Conservation (phyloP, 2,113 vertebrate species). For the Eurypyga helias region DNA sequence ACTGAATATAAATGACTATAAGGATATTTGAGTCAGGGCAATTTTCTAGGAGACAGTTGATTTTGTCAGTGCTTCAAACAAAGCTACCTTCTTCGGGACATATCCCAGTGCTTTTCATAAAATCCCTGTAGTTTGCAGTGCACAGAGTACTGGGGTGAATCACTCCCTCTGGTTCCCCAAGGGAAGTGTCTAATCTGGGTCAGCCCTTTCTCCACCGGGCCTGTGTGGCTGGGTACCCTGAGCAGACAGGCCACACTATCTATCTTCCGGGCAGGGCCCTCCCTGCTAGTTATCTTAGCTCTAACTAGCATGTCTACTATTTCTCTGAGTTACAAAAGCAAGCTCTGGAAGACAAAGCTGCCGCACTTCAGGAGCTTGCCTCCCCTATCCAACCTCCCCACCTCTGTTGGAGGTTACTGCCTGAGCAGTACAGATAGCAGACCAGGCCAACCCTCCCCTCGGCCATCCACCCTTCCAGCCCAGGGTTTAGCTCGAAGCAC, state of each 20-base stretch:
- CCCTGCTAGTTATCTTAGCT: background rate
- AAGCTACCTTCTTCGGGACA: background rate
- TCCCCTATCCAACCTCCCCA: too few species aligned
- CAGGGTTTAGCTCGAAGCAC: background rate
- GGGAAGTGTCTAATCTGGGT: background rate
- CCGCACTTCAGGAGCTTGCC: background rate
- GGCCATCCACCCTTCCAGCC: background rate
- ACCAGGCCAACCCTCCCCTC: background rate
- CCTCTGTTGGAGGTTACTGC: fast-evolving
- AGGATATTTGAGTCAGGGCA: background rate
- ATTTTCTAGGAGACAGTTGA: background rate
- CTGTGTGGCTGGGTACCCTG: background rate
- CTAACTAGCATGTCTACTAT: background rate
- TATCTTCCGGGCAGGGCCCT: background rate
- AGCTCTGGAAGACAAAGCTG: background rate
- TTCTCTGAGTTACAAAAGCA: background rate
- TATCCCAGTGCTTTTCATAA: background rate
- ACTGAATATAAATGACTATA: background rate
- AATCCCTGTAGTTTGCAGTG: background rate
- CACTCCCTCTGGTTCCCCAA: background rate
- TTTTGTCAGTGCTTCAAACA: background rate
- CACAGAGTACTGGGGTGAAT: background rate
- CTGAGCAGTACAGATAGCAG: background rate
- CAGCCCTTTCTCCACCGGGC: background rate
- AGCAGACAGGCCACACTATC: background rate